phyloP scores from a whole-genome alignment of 2,797 vertebrate genomes.

The Coregonus sp. region DNA sequence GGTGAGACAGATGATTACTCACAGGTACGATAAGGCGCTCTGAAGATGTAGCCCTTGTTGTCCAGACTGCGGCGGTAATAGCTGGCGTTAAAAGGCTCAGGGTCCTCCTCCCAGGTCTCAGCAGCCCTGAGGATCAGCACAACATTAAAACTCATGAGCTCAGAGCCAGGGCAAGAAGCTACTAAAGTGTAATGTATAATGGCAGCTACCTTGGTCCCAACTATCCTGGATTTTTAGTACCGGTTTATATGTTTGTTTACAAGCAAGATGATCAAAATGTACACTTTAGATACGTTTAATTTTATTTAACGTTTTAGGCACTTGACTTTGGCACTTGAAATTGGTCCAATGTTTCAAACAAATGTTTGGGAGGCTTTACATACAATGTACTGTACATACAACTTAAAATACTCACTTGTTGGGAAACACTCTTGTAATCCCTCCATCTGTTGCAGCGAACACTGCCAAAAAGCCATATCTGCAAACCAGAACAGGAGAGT shows the following conservation, averaged over 20 bases:
- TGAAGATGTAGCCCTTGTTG: conserved; percentile 95
- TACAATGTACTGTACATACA: background rate
- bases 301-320: no score
- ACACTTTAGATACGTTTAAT: background rate
- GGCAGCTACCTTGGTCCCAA: no score
- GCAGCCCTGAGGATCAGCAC: conserved; percentile 80
- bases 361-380: background rate
- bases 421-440: conserved; percentile 93
- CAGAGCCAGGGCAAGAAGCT: conserved; percentile 19
- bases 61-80: conserved; percentile 96
- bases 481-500: conserved; percentile 23
- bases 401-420: conserved; percentile 87
- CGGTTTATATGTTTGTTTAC: no score
- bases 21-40: conserved; percentile 90
- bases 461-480: conserved; percentile 96
- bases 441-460: conserved; percentile 93
- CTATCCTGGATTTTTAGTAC: no score
- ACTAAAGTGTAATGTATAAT: background rate
- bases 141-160: conserved; percentile 35
- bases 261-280: no score
- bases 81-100: conserved; percentile 95
- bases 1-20: conserved; percentile 52
- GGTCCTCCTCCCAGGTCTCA: conserved; percentile 93
- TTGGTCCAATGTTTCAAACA: background rate
- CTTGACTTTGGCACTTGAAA: background rate